Evolutionary conservation across 2,113 vertebrate species (phyloP), one percentile per base, ranked within the genome.

Genomic region (Oceanites oceanicus): DNA sequence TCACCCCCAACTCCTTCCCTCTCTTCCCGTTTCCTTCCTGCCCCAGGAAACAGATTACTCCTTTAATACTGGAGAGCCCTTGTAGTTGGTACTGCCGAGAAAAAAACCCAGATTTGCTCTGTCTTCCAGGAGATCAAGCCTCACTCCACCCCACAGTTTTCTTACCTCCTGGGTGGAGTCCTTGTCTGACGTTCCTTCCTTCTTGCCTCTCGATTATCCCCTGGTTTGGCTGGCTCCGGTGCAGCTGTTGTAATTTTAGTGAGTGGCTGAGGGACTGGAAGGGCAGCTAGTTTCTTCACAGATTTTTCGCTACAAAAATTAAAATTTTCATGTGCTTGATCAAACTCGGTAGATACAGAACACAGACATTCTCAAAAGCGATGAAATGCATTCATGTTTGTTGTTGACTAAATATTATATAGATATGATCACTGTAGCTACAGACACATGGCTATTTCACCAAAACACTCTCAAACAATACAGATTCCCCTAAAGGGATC

Each of bases 81-180:
- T 10, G 50, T 7, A 68, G 47, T 5, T n/a, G 52, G 32, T 49
- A 30, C 27, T 74, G 13, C 44, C 3, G 6, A 63, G 29, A 82
- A 82, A 34, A 34, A 79, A 84, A 25, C 19, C 30, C 53, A 44
- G 42, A 55, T 66, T 59, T 63, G 38, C 56, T 71, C 50, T 44
- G 30, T 88, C 42, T 88, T 21, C 59, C 34, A 49, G 13, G 52
- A 56, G 78, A 90, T 62, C 30, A 44, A 65, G 38, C 15, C 86
- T 84, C 66, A 8, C 70, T 87, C 72, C 86, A 81, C 77, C n/a
- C 36, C 52, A 2, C 62, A 10, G 16, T 29, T 47, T 47, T 44
- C 98, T 90, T 96, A 99, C 99, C 99, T 99, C 92, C 98, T 97
- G 22, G 99, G 98, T 45, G 98, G 99, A 34, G 96, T 98, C 86